Conservation (phyloP, 2,888 invertebrate species). For the Chouioia cunea region DNA sequence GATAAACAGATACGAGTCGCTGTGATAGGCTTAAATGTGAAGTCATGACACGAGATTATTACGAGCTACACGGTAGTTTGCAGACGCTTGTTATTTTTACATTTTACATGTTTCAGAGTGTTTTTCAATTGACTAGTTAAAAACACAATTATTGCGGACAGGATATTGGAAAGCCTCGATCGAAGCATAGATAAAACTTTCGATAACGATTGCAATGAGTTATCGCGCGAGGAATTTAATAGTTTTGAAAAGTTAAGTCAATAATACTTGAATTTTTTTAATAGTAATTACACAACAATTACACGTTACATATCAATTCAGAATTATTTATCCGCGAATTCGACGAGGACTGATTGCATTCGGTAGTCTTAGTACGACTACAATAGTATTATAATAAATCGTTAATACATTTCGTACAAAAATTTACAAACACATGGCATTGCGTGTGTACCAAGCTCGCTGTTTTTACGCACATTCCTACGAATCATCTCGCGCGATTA, state of each 20-base stretch:
- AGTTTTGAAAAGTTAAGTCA: too few species aligned
- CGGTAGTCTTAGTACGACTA: neutral
- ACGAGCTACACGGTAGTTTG: constrained; percentile 2
- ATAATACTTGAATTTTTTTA: too few species aligned
- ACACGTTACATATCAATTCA: too few species aligned
- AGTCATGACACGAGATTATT: too few species aligned
- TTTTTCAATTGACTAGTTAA: constrained; percentile 63
- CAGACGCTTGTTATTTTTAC: constrained; percentile 31
- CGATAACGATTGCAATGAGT: too few species aligned
- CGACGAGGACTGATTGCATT: too few species aligned
- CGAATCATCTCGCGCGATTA: constrained; percentile 12
- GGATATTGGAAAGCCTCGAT: constrained; percentile 9
- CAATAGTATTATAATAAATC: constrained; percentile 2
- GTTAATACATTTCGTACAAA: constrained; percentile 6
- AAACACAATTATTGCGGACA: constrained; percentile 58
- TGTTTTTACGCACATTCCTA: neutral
- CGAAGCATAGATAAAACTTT: constrained; percentile 11
- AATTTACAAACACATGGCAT: constrained; percentile 21
- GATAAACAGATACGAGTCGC: constrained; percentile 5
- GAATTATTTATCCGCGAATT: too few species aligned
- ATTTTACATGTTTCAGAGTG: constrained; percentile 44
- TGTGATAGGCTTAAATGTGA: constrained; percentile 9
- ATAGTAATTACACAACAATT: too few species aligned
- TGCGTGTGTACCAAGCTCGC: neutral
- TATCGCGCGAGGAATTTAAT: too few species aligned